phyloP scores from a whole-genome alignment of 2,113 vertebrate species.

The Syrrhaptes paradoxus region DNA sequence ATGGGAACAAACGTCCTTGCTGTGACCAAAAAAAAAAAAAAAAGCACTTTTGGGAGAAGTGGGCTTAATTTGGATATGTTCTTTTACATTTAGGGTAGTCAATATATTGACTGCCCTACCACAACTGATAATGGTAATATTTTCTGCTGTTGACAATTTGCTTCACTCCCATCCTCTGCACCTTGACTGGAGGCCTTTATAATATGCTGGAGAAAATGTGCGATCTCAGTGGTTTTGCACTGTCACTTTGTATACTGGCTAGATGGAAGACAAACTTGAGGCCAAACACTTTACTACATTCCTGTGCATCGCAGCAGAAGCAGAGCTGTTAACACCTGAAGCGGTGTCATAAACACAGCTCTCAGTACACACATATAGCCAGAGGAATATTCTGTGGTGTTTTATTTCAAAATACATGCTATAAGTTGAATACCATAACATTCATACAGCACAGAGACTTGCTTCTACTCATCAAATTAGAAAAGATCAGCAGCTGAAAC shows the following conservation, averaged over 20 bases:
- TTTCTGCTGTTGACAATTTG: not conserved
- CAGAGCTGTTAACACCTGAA: not conserved
- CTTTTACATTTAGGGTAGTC: not conserved
- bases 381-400: not conserved
- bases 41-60: not conserved
- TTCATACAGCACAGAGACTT: not conserved
- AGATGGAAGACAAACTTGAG: not conserved
- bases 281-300: not conserved
- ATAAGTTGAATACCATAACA: not conserved
- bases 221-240: not conserved
- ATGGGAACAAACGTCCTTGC: not conserved
- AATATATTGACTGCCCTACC: not conserved
- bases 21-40: not conserved
- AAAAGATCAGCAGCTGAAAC: not conserved
- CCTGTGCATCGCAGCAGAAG: not conserved
- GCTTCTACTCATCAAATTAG: not conserved
- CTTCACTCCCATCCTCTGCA: not conserved
- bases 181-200: not conserved
- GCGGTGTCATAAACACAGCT: not conserved
- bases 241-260: not conserved
- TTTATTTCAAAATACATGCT: constrained; percentile 46
- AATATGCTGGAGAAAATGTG: not conserved
- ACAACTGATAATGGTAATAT: not conserved
- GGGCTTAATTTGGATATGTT: not conserved
- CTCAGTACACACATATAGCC: not conserved